Conservation (phyloP, 2,888 invertebrate genomes). For the Patella depressa region DNA sequence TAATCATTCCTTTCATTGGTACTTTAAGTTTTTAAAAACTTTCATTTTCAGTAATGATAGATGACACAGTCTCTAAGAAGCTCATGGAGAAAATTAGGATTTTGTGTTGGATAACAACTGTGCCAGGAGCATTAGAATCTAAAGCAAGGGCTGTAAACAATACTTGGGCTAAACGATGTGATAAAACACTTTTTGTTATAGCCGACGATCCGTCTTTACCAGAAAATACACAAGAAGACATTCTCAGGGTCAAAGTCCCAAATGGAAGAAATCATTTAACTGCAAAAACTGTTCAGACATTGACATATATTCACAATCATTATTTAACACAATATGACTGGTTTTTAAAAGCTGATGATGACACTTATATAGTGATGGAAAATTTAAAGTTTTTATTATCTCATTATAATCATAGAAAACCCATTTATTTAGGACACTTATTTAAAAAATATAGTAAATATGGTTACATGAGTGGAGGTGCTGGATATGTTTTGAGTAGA, state of each 20-base stretch:
- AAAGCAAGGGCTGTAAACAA: slow-evolving; percentile 92
- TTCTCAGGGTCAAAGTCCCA: slow-evolving; percentile 76
- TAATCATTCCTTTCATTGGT: no score
- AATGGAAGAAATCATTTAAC: slow-evolving; percentile 93
- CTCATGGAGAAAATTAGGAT: slow-evolving; percentile 81
- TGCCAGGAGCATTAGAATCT: slow-evolving; percentile 86
- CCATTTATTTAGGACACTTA: slow-evolving; percentile 81
- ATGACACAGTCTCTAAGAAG: not conserved
- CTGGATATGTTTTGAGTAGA: slow-evolving; percentile 85
- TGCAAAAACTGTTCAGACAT: slow-evolving; percentile 95
- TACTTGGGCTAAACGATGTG: slow-evolving; percentile 91
- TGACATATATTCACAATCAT: slow-evolving; percentile 86
- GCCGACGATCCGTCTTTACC: slow-evolving; percentile 36
- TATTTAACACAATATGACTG: slow-evolving; percentile 89
- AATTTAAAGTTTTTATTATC: slow-evolving; percentile 91
- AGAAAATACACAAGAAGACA: not conserved
- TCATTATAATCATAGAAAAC: slow-evolving; percentile 80
- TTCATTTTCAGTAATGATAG: not conserved
- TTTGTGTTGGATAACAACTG: slow-evolving; percentile 96
- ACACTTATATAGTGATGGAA: slow-evolving; percentile 96
- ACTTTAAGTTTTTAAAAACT: no score
- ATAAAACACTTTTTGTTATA: slow-evolving; percentile 70
- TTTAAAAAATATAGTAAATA: slow-evolving; percentile 56
- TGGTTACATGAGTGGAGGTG: slow-evolving; percentile 73
- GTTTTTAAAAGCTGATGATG: slow-evolving; percentile 98